Percentiles rank a stretch among this genome's conserved stretches.
Evolutionary conservation across 2,113 vertebrate species (phyloP).

Genomic region (Phalacrocorax carbo): DNA sequence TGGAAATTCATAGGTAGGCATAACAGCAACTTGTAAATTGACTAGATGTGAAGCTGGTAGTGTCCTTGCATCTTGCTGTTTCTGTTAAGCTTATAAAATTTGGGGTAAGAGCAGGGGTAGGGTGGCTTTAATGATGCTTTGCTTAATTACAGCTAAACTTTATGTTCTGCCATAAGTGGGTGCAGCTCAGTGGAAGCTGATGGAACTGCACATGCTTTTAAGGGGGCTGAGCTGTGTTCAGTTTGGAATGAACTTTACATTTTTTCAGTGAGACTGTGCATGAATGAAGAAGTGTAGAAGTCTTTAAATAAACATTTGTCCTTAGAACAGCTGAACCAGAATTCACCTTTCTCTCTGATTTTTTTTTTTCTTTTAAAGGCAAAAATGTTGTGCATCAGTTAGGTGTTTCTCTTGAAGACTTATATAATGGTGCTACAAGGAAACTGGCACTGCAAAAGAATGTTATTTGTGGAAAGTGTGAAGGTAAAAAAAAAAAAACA

Average conservation of each 20-base stretch:
- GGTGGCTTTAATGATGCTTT: conserved; percentile 39
- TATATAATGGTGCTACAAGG: conserved; percentile 90
- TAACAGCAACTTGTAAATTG: neutral
- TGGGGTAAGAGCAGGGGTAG: neutral
- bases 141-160: conserved; percentile 16
- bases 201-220: conserved; percentile 28
- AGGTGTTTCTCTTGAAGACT: conserved; percentile 88
- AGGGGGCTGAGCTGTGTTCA: conserved; percentile 2
- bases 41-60: conserved; percentile 46
- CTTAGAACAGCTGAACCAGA: neutral
- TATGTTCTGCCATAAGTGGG: neutral
- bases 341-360: neutral
- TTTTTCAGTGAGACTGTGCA: conserved; percentile 43
- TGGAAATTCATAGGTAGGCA: neutral
- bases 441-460: conserved; percentile 97
- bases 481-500: conserved; percentile 77
- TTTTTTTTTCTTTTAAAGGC: conserved; percentile 69
- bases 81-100: neutral
- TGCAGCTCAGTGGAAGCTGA: conserved; percentile 39
- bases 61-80: conserved; percentile 53
- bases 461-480: conserved; percentile 93
- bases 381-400: conserved; percentile 96
- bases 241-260: neutral
- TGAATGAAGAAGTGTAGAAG: neutral
- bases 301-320: neutral